Conservation (phyloP, 2,888 invertebrate species). For the Tetranychus piercei region DNA sequence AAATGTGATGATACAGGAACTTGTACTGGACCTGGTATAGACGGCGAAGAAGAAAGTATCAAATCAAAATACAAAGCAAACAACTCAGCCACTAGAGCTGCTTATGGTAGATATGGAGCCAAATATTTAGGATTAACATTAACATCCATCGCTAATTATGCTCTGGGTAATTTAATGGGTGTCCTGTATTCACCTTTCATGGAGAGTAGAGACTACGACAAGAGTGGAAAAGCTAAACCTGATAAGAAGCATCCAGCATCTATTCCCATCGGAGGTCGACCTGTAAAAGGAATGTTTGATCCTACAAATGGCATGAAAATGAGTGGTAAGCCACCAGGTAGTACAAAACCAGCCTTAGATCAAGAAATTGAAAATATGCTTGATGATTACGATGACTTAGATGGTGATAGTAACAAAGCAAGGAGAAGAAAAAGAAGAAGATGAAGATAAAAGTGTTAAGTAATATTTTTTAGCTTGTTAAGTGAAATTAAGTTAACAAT, state of each 20-base stretch:
- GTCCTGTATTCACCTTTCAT: conserved; percentile 7
- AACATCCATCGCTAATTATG: conserved; percentile 4
- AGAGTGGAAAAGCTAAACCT: not conserved
- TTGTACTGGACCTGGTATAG: not conserved
- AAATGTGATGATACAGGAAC: not conserved
- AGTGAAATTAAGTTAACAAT: not conserved
- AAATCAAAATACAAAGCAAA: conserved; percentile 2
- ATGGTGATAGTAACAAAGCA: not conserved
- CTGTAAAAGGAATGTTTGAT: not conserved
- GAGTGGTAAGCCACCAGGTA: not conserved
- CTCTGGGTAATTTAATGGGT: conserved; percentile 3
- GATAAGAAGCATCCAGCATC: not conserved
- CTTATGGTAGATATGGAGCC: not conserved
- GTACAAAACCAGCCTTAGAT: not conserved
- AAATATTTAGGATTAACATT: not conserved
- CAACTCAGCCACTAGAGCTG: not conserved
- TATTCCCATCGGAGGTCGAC: not conserved
- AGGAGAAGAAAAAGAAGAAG: not conserved
- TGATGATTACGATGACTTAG: not conserved
- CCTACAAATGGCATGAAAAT: not conserved
- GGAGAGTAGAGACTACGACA: not conserved
- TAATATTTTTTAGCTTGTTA: not conserved
- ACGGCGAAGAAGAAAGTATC: not conserved
- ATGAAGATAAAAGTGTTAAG: not conserved
- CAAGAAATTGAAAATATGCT: not conserved